Conservation (phyloP, 2,797 vertebrate species). For the Heteromormyrus szaboi region DNA sequence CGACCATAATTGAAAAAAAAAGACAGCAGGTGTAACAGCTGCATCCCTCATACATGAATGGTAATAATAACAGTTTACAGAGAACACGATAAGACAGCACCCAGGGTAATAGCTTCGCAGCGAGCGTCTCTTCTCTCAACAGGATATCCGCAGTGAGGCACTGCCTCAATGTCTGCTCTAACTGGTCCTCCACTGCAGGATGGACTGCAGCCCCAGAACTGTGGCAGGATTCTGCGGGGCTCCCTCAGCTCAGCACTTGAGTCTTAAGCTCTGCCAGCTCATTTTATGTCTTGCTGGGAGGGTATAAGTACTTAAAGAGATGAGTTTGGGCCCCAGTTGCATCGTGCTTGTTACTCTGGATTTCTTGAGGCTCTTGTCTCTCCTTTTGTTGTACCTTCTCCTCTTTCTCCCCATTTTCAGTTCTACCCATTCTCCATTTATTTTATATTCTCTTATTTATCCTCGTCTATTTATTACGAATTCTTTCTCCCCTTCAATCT, state of each 20-base stretch:
- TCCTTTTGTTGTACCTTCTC: not conserved
- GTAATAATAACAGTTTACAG: conserved; percentile 14
- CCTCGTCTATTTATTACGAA: no score
- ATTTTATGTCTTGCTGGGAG: conserved; percentile 6
- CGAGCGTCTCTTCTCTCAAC: not conserved
- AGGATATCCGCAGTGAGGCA: not conserved
- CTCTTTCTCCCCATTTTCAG: not conserved
- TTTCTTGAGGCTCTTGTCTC: not conserved
- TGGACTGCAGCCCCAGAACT: not conserved
- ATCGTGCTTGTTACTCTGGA: not conserved
- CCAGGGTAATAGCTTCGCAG: not conserved
- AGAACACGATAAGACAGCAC: not conserved
- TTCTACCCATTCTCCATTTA: not conserved
- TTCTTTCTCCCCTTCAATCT: no score
- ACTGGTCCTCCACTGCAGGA: not conserved
- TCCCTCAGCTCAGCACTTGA: not conserved
- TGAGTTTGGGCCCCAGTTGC: not conserved
- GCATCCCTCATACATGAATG: conserved; percentile 12
- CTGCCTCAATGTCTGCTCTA: not conserved
- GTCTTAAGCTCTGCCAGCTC: not conserved
- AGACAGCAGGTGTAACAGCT: not conserved
- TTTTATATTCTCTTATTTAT: not conserved
- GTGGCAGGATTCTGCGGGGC: not conserved
- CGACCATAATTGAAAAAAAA: not conserved
- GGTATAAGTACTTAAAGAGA: not conserved